These are phyloP conservation scores for Hyles lineata DNA, from an alignment of 2,888 invertebrate species.

Conservation along the genomic window DNA sequence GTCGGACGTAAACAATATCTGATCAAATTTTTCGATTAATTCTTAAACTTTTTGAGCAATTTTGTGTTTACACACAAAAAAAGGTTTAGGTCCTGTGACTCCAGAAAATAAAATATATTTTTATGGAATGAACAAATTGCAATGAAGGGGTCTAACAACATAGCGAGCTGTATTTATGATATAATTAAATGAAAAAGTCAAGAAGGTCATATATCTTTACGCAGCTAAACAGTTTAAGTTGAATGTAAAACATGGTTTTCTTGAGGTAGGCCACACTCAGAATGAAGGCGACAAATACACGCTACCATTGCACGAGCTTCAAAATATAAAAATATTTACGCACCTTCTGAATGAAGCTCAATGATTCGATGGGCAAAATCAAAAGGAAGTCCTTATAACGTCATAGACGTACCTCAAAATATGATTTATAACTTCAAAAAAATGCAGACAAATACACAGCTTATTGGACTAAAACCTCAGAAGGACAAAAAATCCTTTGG, in stretches of 20 bases:
- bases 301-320: constrained; percentile 14
- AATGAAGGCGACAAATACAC: too few species aligned
- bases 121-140: neutral
- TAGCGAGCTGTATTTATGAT: too few species aligned
- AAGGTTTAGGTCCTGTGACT: neutral
- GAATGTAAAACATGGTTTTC: too few species aligned
- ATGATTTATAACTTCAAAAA: constrained; percentile 11
- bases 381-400: constrained; percentile 28
- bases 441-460: neutral
- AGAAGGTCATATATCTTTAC: neutral
- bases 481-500: constrained; percentile 27
- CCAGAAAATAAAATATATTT: constrained; percentile 1
- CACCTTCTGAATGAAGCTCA: constrained; percentile 22
- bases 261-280: too few species aligned
- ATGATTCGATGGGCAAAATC: neutral
- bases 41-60: too few species aligned
- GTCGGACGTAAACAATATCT: too few species aligned
- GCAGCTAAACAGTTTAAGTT: too few species aligned
- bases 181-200: too few species aligned
- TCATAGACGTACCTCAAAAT: constrained; percentile 28
- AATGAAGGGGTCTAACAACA: too few species aligned
- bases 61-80: too few species aligned
- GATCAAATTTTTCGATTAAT: too few species aligned
- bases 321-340: constrained; percentile 27
- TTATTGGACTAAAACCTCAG: constrained; percentile 13